Conservation (phyloP, 2,888 invertebrate genomes). For the Sesamia inferens region DNA sequence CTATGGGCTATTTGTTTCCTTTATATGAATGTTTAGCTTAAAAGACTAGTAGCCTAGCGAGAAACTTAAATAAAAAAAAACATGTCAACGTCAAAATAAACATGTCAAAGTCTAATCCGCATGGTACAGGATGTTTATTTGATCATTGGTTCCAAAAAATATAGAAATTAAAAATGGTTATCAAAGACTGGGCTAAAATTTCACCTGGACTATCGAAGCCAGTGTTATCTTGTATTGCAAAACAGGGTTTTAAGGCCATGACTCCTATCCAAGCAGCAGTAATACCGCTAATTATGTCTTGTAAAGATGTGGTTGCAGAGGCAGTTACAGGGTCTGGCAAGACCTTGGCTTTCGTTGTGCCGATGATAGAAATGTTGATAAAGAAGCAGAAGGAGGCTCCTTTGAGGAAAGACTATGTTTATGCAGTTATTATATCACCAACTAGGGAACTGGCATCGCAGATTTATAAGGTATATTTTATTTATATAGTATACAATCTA, state of each 20-base stretch:
- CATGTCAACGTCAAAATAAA: too few relatives aligned
- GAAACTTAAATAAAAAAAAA: too few relatives aligned
- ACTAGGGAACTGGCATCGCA: constrained; percentile 98
- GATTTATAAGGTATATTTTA: constrained; percentile 93
- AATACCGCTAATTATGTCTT: constrained; percentile 96
- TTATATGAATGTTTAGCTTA: too few relatives aligned
- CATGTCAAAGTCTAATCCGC: too few relatives aligned
- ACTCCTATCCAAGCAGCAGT: constrained; percentile 95
- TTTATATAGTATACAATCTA: too few relatives aligned
- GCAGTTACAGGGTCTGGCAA: constrained; percentile 99
- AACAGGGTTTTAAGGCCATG: constrained; percentile 89
- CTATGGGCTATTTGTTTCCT: too few relatives aligned
- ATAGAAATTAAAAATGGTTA: constrained; percentile 76
- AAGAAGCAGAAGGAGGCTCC: constrained; percentile 90
- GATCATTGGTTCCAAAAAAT: too few relatives aligned
- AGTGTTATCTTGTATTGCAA: constrained; percentile 86
- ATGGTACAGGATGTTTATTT: too few relatives aligned
- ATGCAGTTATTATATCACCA: constrained; percentile 97
- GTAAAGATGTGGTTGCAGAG: constrained; percentile 99
- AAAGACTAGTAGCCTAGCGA: too few relatives aligned
- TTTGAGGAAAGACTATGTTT: constrained; percentile 94
- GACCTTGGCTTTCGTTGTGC: constrained; percentile 98
- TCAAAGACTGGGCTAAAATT: constrained; percentile 84
- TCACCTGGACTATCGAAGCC: constrained; percentile 85
- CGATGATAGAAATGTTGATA: constrained; percentile 95